Base-by-base conservation (phyloP, 1,140 invertebrate species). In the Kradibia gibbosae region DNA sequence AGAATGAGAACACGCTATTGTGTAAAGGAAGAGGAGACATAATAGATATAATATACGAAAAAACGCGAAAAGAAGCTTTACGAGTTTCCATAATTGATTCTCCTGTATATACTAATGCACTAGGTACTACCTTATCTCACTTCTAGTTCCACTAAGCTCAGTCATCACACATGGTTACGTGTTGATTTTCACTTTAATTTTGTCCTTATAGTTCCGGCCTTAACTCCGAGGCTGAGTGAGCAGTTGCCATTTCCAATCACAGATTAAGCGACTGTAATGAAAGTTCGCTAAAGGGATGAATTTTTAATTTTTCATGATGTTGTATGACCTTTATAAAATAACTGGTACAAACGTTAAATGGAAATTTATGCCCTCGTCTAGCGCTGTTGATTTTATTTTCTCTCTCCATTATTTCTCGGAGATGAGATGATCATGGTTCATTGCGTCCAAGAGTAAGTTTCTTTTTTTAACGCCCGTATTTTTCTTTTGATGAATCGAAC, bases 391-490 rank as follows among this genome's bases (percentile, higher is more conserved):
- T 1, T 20, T 15, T 34, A 31, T 72, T 22, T 20, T 53, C 15
- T 53, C 15, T 22, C 15, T 53, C 50, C 13, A 34, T 57, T 34
- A 22, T 25, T 57, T 22, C 42, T 28, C 13, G 0, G 77, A 20
- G 67, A 50, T 36, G 39, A 28, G 34, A 60, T 5, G 67, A 55
- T 50, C 13, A 36, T 11, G 57, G 36, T 67, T 72, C 67, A 36
- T 78, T 78, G 71, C 50, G 17, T 28, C 45, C 25, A 34, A 55
- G 77, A 78, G 77, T 79, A 50, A 72, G 78, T 72, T 79, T 79
- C 78, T 79, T 72, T 79, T 60, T n/a, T n/a, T n/a, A n/a, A 39
- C 67, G 78, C 67, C 70, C 78, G 53, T 79, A 79, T 79, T 79
- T 79, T 67, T 79, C 67, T 79, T 79, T 79, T 79, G 50, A 79